phyloP scores from a whole-genome alignment of 2,113 vertebrate species.

The Mustelus asterias region DNA sequence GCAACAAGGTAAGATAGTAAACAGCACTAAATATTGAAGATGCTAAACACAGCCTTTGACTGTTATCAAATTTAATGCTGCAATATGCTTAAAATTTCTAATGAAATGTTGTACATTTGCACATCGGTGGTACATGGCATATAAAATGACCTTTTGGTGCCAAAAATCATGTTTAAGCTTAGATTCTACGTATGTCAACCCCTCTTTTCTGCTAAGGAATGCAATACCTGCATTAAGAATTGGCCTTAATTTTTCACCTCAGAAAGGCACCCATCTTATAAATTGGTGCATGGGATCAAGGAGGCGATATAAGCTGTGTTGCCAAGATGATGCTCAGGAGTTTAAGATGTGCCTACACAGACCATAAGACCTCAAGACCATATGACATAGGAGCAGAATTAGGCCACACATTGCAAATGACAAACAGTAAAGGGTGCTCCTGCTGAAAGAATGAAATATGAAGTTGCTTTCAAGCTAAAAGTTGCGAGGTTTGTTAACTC shows the following conservation, averaged over 20 bases:
- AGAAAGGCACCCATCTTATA: not conserved
- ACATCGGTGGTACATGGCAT: not conserved
- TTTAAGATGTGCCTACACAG: not conserved
- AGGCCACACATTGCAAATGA: too few relatives aligned
- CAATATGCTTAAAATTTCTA: not conserved
- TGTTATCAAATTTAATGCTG: not conserved
- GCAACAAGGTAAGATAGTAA: conserved; percentile 76
- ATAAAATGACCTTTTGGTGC: too few relatives aligned
- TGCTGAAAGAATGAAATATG: too few relatives aligned
- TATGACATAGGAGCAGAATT: too few relatives aligned
- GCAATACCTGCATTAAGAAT: not conserved
- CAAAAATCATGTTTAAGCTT: not conserved
- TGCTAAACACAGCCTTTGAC: not conserved
- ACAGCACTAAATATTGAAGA: not conserved
- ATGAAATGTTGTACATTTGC: not conserved
- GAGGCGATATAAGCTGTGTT: not conserved
- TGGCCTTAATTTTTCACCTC: not conserved
- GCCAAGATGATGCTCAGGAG: not conserved
- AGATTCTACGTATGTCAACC: not conserved
- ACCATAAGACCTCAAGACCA: too few relatives aligned
- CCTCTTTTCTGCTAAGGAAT: not conserved
- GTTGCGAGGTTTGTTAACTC: too few relatives aligned
- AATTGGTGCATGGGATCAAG: not conserved
- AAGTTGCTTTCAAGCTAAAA: too few relatives aligned
- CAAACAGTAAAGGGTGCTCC: too few relatives aligned